Evolutionary conservation across 2,113 vertebrate species (phyloP).

Genomic region (Hipposideros armiger): DNA sequence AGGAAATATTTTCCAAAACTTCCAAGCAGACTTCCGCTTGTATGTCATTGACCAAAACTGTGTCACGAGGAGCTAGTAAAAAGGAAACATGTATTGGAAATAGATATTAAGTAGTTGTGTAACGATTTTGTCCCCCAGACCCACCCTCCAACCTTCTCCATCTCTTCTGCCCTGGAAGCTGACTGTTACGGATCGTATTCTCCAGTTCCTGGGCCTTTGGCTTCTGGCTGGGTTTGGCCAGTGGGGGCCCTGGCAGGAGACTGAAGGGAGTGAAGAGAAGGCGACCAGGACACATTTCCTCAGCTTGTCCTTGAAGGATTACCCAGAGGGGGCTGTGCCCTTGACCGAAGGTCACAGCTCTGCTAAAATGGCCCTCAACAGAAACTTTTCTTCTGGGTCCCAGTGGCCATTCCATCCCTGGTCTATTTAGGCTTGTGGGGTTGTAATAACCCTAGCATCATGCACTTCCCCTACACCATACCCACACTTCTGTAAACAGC

Average conservation of each 20-base stretch:
- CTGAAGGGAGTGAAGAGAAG: not conserved
- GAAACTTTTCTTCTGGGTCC: not conserved
- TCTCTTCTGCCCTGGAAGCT: not conserved
- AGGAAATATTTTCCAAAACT: constrained; percentile 7
- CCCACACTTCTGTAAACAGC: not conserved
- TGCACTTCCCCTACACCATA: not conserved
- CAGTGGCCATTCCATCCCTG: not conserved
- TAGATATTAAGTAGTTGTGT: not conserved
- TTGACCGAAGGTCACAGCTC: not conserved
- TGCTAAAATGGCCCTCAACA: not conserved
- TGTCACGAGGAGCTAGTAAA: not conserved
- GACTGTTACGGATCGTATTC: not conserved
- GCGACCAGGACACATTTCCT: not conserved
- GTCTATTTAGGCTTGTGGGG: not conserved
- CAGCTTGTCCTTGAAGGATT: not conserved
- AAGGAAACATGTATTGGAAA: not conserved
- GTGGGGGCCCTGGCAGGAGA: not conserved
- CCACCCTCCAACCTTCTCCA: not conserved
- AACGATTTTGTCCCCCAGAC: not conserved
- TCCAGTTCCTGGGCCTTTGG: not conserved
- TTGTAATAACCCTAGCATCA: not conserved
- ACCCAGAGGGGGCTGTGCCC: not conserved
- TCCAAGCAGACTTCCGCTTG: not conserved
- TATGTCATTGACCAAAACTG: not conserved
- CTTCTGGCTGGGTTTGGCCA: not conserved